Conservation (phyloP, 2,888 invertebrate species). For the Microctonus aethiopoides region DNA sequence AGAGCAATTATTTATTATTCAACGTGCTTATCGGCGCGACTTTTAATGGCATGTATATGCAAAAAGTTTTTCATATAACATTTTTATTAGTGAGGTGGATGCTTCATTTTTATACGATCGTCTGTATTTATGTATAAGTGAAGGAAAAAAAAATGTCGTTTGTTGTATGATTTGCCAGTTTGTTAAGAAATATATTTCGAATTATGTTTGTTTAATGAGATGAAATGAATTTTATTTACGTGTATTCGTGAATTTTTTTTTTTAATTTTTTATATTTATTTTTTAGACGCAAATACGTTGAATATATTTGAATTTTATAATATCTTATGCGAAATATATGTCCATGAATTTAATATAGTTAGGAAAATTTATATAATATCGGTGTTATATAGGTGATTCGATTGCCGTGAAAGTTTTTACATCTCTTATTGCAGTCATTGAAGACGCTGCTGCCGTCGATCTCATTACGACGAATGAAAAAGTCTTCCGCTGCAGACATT, state of each 20-base stretch:
- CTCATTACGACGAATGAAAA: constrained; percentile 28
- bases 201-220: no score
- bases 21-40: constrained; percentile 19
- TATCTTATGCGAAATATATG: not conserved
- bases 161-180: not conserved
- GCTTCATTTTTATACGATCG: not conserved
- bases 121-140: not conserved
- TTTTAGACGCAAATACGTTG: no score
- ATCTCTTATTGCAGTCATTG: constrained; percentile 21
- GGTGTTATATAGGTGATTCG: constrained; percentile 16
- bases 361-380: not conserved
- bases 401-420: constrained; percentile 17
- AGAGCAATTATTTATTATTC: constrained; percentile 29
- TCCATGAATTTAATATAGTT: not conserved
- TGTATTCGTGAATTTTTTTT: no score
- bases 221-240: not conserved
- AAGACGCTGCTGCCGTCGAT: constrained; percentile 13
- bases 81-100: not conserved
- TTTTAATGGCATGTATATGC: constrained; percentile 19
- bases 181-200: not conserved
- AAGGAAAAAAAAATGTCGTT: not conserved
- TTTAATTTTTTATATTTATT: no score
- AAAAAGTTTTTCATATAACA: not conserved
- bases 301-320: not conserved
- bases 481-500: constrained; percentile 33